Conservation (phyloP, 2,888 invertebrate genomes). For the Lysandra bellargus region DNA sequence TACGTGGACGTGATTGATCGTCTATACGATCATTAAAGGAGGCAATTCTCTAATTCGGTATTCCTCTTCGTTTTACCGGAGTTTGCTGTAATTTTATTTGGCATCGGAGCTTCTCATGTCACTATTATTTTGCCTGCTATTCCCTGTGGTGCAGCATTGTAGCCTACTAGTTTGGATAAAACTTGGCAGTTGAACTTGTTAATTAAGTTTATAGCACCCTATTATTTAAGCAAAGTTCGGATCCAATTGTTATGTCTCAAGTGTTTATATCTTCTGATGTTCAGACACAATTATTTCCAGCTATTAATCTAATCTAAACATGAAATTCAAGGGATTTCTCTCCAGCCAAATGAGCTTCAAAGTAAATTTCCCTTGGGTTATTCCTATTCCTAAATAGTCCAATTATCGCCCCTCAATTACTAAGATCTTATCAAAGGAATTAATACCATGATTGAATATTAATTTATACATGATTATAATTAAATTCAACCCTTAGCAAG, state of each 20-base stretch:
- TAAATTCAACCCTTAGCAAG: not conserved
- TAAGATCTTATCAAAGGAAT: not conserved
- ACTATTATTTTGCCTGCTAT: not conserved
- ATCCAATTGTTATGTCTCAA: not conserved
- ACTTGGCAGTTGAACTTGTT: not conserved
- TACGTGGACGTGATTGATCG: not conserved
- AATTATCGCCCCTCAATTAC: not conserved
- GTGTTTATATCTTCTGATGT: not conserved
- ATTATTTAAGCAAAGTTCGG: not conserved
- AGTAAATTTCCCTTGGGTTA: slow-evolving; percentile 14
- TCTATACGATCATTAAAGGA: not conserved
- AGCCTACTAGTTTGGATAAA: not conserved
- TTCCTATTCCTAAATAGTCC: not conserved
- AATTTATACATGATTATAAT: not conserved
- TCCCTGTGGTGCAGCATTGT: not conserved
- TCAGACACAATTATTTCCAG: not conserved
- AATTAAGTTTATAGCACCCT: slow-evolving; percentile 1
- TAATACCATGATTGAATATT: not conserved
- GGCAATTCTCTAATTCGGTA: not conserved
- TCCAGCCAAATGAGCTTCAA: not conserved
- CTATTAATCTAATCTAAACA: not conserved
- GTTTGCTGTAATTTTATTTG: not conserved
- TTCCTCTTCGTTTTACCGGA: not conserved
- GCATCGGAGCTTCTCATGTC: not conserved
- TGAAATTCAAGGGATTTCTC: not conserved